A percentile compares a stretch with the other conserved stretches of the same genome.
These are phyloP conservation scores for Polydrusus pterygomalis DNA, from an alignment of 2,888 invertebrate genomes.

Conservation along the genomic window DNA sequence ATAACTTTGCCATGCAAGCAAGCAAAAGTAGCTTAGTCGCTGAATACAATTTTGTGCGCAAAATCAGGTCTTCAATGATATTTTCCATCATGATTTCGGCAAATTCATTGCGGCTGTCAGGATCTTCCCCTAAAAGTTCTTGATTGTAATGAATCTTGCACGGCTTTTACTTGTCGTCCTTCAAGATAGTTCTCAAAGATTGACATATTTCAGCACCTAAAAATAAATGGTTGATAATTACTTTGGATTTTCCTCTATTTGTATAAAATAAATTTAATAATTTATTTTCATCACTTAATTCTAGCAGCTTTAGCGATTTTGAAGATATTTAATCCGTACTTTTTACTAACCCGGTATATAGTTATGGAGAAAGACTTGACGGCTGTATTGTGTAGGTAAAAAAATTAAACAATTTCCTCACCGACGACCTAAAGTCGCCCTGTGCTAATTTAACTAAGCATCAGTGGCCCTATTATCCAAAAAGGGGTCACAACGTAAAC, in stretches of 20 bases:
- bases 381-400: no score
- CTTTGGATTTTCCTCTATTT: slow-evolving; percentile 22
- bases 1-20: no score
- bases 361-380: no score
- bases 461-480: no score
- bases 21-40: no score
- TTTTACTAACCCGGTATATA: no score
- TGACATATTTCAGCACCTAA: neutral
- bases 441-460: no score
- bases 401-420: no score
- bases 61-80: neutral
- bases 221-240: slow-evolving; percentile 8
- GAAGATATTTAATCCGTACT: neutral
- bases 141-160: neutral
- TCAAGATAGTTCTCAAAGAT: neutral
- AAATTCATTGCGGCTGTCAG: neutral
- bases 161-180: neutral
- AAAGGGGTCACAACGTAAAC: no score
- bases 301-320: slow-evolving; percentile 11
- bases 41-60: no score
- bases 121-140: neutral
- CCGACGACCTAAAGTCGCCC: no score
- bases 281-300: slow-evolving; percentile 19
- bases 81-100: slow-evolving; percentile 6
- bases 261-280: slow-evolving; percentile 9